These are phyloP conservation scores for Venturia canescens DNA, from an alignment of 1,140 invertebrate genomes.

Conservation along the genomic window DNA sequence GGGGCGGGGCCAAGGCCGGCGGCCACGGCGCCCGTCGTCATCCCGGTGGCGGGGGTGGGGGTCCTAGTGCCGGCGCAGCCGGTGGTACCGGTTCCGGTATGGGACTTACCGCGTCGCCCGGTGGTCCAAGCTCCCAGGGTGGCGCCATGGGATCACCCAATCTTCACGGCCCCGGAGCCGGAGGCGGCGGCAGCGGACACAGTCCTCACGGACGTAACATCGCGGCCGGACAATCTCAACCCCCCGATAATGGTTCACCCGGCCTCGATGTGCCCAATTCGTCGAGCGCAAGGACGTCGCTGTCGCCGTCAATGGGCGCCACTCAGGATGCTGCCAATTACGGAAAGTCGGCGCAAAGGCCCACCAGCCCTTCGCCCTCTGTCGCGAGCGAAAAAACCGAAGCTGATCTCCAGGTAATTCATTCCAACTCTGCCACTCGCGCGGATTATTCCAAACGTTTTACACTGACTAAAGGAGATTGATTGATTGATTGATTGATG, in stretches of 20 bases:
- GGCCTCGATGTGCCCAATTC: slow-evolving; percentile 76
- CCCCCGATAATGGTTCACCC: slow-evolving; percentile 65
- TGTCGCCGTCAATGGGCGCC: slow-evolving; percentile 81
- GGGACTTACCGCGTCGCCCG: slow-evolving; percentile 70
- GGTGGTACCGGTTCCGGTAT: slow-evolving; percentile 55
- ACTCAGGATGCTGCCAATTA: slow-evolving; percentile 82
- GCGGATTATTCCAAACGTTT: too few relatives aligned
- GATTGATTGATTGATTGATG: too few relatives aligned
- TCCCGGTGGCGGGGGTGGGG: slow-evolving; percentile 61
- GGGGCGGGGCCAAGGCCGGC: slow-evolving; percentile 60
- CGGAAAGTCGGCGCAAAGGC: slow-evolving; percentile 84
- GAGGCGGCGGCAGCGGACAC: slow-evolving; percentile 65
- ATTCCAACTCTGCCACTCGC: too few relatives aligned
- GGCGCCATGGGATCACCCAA: slow-evolving; percentile 68
- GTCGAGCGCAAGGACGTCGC: slow-evolving; percentile 79
- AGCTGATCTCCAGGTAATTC: slow-evolving; percentile 79
- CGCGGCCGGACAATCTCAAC: slow-evolving; percentile 69
- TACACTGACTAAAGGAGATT: too few relatives aligned
- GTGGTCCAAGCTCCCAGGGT: slow-evolving; percentile 75
- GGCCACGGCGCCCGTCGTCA: slow-evolving; percentile 71
- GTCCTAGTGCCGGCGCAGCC: slow-evolving; percentile 58
- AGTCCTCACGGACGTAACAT: slow-evolving; percentile 72
- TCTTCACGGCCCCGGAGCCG: slow-evolving; percentile 43
- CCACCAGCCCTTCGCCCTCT: slow-evolving; percentile 90
- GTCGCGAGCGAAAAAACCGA: slow-evolving; percentile 87